Percentiles rank a stretch among this genome's conserved stretches.
Evolutionary conservation across 2,888 invertebrate genomes (phyloP).

Genomic region (Biston stratarius): DNA sequence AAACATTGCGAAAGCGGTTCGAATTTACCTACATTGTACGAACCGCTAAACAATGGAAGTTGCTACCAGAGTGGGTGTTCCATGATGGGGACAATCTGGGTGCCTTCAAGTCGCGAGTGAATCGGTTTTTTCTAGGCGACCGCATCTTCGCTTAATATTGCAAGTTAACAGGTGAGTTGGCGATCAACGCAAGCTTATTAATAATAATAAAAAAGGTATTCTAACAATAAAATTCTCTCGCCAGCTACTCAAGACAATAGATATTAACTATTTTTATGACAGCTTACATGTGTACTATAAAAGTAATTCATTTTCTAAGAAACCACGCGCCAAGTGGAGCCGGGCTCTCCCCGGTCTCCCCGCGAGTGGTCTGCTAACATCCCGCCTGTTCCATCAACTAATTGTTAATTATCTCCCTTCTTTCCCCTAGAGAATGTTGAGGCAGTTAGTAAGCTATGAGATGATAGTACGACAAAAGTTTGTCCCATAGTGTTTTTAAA

Average conservation of each 20-base stretch:
- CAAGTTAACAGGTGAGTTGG: no score
- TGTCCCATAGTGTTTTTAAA: no score
- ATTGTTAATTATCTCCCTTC: conserved; percentile 57
- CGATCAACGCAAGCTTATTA: no score
- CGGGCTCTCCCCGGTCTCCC: conserved; percentile 16
- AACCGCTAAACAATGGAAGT: no score
- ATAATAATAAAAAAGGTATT: no score
- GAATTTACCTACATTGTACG: no score
- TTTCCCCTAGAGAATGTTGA: conserved; percentile 35
- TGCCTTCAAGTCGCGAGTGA: no score
- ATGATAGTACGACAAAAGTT: neutral
- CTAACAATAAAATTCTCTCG: neutral
- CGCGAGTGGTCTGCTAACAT: conserved; percentile 51
- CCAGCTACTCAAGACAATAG: neutral
- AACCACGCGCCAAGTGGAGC: conserved; percentile 6
- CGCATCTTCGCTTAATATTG: no score
- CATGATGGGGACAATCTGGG: no score
- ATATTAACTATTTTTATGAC: neutral
- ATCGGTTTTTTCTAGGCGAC: no score
- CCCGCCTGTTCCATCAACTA: conserved; percentile 56
- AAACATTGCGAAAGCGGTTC: no score
- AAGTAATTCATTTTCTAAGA: conserved; percentile 36
- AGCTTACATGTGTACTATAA: neutral
- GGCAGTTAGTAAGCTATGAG: conserved; percentile 18
- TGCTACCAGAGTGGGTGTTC: no score